Evolutionary conservation across 2,888 invertebrate genomes (phyloP).

Genomic region (Mellilla xanthometata): DNA sequence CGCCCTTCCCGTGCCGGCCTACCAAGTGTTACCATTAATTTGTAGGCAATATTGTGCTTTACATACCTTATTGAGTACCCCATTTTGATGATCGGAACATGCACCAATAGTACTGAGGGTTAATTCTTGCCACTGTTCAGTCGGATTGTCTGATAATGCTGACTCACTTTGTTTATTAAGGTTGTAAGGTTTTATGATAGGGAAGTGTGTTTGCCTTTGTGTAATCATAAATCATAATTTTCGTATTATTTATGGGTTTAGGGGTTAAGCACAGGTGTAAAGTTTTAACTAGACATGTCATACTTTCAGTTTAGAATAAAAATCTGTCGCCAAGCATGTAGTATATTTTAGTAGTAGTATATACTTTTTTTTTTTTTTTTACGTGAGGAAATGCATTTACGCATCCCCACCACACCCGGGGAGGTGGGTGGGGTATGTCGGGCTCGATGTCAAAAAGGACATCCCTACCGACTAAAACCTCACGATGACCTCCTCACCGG

Average conservation of each 20-base stretch:
- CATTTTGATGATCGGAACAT: constrained; percentile 50
- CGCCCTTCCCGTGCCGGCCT: constrained; percentile 48
- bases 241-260: neutral
- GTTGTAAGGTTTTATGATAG: neutral
- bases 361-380: too few species aligned
- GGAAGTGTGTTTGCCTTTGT: constrained; percentile 4
- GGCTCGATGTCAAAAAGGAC: too few species aligned
- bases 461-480: too few species aligned
- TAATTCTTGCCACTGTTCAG: constrained; percentile 10
- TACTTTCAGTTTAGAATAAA: too few species aligned
- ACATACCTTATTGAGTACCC: constrained; percentile 27
- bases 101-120: constrained; percentile 55
- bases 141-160: constrained; percentile 11
- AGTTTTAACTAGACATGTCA: too few species aligned
- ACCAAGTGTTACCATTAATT: constrained; percentile 72
- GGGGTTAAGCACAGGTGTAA: too few species aligned
- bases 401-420: too few species aligned
- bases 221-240: neutral
- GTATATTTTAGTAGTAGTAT: too few species aligned
- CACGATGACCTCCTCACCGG: too few species aligned
- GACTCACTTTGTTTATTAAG: constrained; percentile 5
- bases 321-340: too few species aligned
- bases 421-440: too few species aligned
- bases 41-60: constrained; percentile 30
- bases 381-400: too few species aligned